Percentiles rank a stretch among this genome's conserved stretches.
These are phyloP conservation scores for Pangasianodon gigas DNA, from an alignment of 2,113 vertebrate genomes.

Conservation along the genomic window DNA sequence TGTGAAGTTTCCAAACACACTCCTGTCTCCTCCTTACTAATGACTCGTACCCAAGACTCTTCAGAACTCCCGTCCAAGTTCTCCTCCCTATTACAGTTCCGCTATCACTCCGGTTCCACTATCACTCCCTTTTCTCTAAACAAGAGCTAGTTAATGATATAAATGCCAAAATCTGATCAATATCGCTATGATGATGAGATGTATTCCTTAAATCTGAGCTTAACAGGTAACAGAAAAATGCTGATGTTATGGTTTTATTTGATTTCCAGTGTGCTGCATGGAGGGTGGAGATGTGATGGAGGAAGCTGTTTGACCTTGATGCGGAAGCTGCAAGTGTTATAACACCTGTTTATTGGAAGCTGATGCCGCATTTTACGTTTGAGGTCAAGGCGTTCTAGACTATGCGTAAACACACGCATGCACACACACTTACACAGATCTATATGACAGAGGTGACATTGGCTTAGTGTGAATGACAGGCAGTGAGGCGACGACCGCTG, in stretches of 20 bases:
- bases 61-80: background rate
- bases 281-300: background rate
- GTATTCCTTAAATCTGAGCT: background rate
- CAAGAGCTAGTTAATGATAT: background rate
- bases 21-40: background rate
- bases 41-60: background rate
- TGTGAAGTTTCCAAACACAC: background rate
- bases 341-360: background rate
- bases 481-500: background rate
- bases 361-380: conserved; percentile 11
- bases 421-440: background rate
- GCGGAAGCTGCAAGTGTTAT: background rate
- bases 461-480: background rate
- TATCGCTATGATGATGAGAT: background rate
- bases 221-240: background rate
- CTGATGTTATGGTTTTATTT: background rate
- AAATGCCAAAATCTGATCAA: background rate
- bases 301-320: conserved; percentile 32
- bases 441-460: conserved; percentile 29
- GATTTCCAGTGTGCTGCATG: background rate
- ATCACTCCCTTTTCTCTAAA: background rate
- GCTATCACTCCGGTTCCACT: too few relatives aligned
- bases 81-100: background rate
- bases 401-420: background rate
- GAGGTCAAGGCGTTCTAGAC: background rate